These are phyloP conservation scores for Drosophila siamana DNA, from an alignment of 2,888 invertebrate genomes.

Conservation along the genomic window DNA sequence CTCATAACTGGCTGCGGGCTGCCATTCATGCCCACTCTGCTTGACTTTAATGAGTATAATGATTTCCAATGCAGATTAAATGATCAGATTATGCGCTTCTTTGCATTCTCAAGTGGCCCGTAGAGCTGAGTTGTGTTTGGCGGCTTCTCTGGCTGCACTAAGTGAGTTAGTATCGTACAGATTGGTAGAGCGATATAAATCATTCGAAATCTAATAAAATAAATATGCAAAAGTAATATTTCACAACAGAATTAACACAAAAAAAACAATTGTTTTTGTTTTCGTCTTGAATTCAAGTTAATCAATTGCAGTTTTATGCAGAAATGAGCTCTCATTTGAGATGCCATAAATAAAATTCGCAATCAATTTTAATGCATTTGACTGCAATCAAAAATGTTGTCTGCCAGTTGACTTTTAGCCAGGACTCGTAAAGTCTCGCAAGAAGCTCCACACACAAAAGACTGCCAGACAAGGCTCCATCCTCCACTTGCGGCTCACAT, in stretches of 20 bases:
- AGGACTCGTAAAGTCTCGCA: slow-evolving; percentile 41
- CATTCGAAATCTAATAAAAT: no score
- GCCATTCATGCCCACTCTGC: slow-evolving; percentile 28
- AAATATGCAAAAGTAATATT: neutral
- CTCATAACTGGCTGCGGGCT: slow-evolving; percentile 30
- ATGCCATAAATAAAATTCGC: slow-evolving; percentile 28
- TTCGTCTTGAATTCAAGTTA: neutral
- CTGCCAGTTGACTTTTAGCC: slow-evolving; percentile 59
- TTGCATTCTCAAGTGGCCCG: slow-evolving; percentile 52
- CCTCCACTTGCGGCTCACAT: no score
- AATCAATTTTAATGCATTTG: slow-evolving; percentile 77
- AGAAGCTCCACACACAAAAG: slow-evolving; percentile 52
- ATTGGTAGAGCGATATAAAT: no score
- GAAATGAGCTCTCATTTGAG: neutral
- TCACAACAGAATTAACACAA: no score
- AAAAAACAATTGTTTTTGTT: no score
- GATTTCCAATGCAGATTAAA: slow-evolving; percentile 79
- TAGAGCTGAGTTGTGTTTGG: no score
- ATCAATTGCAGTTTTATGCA: slow-evolving; percentile 16
- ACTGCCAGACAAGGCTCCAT: slow-evolving; percentile 39
- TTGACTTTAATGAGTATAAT: slow-evolving; percentile 75
- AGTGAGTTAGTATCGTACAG: no score
- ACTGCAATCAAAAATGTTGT: slow-evolving; percentile 72
- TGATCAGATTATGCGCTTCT: slow-evolving; percentile 72
- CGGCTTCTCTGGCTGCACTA: no score